A percentile compares a stretch with the other conserved stretches of the same genome.
These are phyloP conservation scores for Gymnoscelis rufifasciata DNA, from an alignment of 2,888 invertebrate genomes.

Conservation along the genomic window DNA sequence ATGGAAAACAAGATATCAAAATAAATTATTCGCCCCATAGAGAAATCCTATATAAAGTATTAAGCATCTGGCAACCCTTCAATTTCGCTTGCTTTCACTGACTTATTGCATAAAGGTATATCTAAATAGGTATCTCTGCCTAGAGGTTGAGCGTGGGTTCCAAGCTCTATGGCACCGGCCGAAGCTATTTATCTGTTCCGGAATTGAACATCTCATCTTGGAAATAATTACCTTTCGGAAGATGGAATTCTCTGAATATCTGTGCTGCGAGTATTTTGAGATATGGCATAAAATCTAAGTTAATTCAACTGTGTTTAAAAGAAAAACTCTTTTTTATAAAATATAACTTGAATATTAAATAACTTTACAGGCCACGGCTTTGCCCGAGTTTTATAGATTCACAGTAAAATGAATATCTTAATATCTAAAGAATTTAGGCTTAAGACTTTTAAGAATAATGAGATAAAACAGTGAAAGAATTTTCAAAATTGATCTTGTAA, in stretches of 20 bases:
- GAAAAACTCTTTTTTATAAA: too few relatives aligned
- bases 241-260: not conserved
- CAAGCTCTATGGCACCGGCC: slow-evolving; percentile 18
- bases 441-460: too few relatives aligned
- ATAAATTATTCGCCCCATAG: slow-evolving; percentile 52
- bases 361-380: too few relatives aligned
- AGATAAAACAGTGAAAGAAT: too few relatives aligned
- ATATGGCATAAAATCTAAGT: too few relatives aligned
- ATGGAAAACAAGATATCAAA: slow-evolving; percentile 34
- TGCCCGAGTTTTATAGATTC: too few relatives aligned
- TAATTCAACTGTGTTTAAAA: too few relatives aligned
- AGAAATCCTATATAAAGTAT: slow-evolving; percentile 62
- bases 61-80: slow-evolving; percentile 51
- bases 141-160: slow-evolving; percentile 30
- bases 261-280: not conserved
- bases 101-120: slow-evolving; percentile 53
- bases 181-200: slow-evolving; percentile 21
- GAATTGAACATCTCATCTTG: slow-evolving; percentile 13
- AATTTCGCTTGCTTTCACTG: slow-evolving; percentile 64
- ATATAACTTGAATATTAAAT: too few relatives aligned
- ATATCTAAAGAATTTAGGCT: too few relatives aligned
- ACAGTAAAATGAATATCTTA: too few relatives aligned
- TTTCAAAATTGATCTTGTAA: too few relatives aligned
- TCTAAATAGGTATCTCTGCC: slow-evolving; percentile 50
- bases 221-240: slow-evolving; percentile 2